Base-by-base conservation (phyloP, 2,888 invertebrate species). In the Stenolophus ochropezus region DNA sequence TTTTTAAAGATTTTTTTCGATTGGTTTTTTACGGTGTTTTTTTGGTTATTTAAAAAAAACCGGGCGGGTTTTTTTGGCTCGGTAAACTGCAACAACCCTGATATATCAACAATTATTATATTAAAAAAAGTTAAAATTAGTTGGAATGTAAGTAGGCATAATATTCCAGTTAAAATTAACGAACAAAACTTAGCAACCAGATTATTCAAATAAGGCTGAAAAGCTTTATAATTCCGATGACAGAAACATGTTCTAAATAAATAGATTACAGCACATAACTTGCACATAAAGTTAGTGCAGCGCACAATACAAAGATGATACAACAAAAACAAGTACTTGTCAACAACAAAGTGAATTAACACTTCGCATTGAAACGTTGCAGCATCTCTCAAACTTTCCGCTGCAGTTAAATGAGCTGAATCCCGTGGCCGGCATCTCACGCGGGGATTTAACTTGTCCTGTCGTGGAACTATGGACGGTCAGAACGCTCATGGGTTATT, bases 261-360 rank as follows among this genome's bases (percentile, higher is more conserved):
- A 42, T 42, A 42, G 33, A 42, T 42, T 8, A 11, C 33, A 42
- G 11, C 8, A 42, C 33, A 42, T 42, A 42, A 42, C 33, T 42
- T 42, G 33, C 11, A 42, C 11, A 42, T 42, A 42, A 42, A 42
- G 33, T 42, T 42, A 42, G 8, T 42, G 33, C 33, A 42, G 6
- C 2, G 11, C 33, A 20, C 21, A 56, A 56, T 21, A 56, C 21
- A 56, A 56, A 56, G 56, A 56, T 56, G 21, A 5, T 20, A 21
- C 56, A 56, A 56, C 56, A 56, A 56, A 56, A 56, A 56, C 56
- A 56, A 56, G 20, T 56, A 56, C 56, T 56, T 20, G 56, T 56
- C 21, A 56, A 56, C 56, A 20, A 56, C 56, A 56, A 56, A 56
- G 18, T 56, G 56, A 56, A 56, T 56, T 56, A 56, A 56, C 56